A percentile compares a stretch with the other conserved stretches of the same genome.
These are phyloP conservation scores for Teleogryllus occipitalis DNA, from an alignment of 1,140 invertebrate species.

Conservation along the genomic window DNA sequence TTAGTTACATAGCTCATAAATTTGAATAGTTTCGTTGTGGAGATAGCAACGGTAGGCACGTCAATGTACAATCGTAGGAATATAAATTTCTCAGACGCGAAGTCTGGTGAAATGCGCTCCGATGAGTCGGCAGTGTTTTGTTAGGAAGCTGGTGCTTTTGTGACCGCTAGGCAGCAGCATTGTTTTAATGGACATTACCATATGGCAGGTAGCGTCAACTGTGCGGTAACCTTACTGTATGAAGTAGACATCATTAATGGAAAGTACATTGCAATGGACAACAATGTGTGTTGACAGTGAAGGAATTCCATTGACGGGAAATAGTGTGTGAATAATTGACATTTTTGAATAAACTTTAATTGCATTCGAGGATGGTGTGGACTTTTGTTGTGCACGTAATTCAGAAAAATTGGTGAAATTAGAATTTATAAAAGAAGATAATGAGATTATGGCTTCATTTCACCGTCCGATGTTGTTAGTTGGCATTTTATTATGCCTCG, in stretches of 20 bases:
- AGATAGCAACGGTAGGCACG: no score
- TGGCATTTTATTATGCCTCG: slow-evolving; percentile 12
- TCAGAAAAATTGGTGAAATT: neutral
- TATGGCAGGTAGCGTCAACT: neutral
- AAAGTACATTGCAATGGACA: neutral
- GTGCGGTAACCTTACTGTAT: neutral
- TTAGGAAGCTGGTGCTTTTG: no score
- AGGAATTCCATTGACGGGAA: neutral
- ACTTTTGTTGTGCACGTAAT: neutral
- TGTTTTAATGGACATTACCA: neutral
- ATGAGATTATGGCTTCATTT: slow-evolving; percentile 18
- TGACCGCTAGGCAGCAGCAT: neutral
- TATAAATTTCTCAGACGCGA: no score
- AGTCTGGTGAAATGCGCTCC: no score
- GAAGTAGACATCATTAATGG: neutral
- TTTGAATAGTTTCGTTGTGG: no score
- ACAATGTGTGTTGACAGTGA: neutral
- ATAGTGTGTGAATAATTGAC: neutral
- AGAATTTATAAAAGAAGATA: neutral
- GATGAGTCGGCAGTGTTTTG: no score
- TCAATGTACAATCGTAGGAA: no score
- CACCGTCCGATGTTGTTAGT: slow-evolving; percentile 16
- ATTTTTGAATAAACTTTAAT: neutral
- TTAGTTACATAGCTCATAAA: no score
- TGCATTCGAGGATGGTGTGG: neutral